Conservation (phyloP, 2,888 invertebrate species). For the Sthenelais limicola region DNA sequence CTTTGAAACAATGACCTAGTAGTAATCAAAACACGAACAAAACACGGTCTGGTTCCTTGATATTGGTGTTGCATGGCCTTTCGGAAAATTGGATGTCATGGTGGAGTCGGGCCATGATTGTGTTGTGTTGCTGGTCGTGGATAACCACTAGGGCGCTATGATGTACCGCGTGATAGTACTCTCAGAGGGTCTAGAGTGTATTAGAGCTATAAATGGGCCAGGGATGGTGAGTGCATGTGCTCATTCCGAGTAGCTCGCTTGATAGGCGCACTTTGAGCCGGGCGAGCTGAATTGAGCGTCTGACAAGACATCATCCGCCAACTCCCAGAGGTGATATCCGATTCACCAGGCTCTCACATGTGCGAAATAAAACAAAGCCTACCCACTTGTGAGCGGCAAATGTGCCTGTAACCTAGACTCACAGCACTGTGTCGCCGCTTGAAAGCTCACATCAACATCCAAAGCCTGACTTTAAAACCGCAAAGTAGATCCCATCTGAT, state of each 20-base stretch:
- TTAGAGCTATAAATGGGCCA: not conserved
- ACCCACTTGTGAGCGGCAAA: constrained; percentile 24
- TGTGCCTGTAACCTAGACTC: constrained; percentile 36
- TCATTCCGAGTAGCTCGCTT: constrained; percentile 5
- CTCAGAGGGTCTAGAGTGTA: constrained; percentile 5
- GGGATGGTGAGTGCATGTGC: constrained; percentile 31
- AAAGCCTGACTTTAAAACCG: too few species aligned
- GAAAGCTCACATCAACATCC: constrained; percentile 23
- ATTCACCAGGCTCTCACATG: constrained; percentile 35
- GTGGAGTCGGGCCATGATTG: constrained; percentile 10
- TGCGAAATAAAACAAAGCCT: constrained; percentile 37
- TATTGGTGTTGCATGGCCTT: not conserved
- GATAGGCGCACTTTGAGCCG: constrained; percentile 31
- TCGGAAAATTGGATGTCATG: constrained; percentile 36
- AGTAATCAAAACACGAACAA: constrained; percentile 18
- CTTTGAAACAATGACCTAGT: constrained; percentile 11
- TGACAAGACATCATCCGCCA: constrained; percentile 39
- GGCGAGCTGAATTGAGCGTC: constrained; percentile 34
- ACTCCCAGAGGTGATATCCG: constrained; percentile 38
- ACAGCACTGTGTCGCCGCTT: not conserved
- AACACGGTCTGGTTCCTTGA: constrained; percentile 7
- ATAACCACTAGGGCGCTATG: not conserved
- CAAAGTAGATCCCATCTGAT: too few species aligned
- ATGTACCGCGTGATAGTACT: not conserved
- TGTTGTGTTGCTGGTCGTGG: not conserved